Conservation (phyloP, 2,888 invertebrate genomes). For the Catocala nupta region DNA sequence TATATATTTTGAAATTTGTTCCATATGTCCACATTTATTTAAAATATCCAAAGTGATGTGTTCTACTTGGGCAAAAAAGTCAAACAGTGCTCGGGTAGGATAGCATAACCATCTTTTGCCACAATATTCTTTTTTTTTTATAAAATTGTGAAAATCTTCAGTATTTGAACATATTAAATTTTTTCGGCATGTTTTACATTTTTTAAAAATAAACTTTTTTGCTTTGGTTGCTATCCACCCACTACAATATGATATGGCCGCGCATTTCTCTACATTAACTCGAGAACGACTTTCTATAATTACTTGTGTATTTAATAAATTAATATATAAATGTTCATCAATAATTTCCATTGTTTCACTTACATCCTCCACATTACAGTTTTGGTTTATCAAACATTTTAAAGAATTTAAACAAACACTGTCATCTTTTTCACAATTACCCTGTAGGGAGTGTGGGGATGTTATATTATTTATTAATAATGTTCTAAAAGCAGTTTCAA, state of each 20-base stretch:
- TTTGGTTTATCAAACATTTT: neutral
- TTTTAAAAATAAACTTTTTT: conserved; percentile 6
- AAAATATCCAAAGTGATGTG: conserved; percentile 6
- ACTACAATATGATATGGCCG: conserved; percentile 13
- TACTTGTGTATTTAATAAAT: conserved; percentile 3
- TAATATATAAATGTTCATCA: neutral
- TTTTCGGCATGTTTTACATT: conserved; percentile 4
- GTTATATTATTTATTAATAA: conserved; percentile 28
- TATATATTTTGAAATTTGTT: conserved; percentile 1
- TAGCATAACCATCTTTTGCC: conserved; percentile 15
- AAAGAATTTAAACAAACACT: neutral
- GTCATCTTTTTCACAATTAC: conserved; percentile 35
- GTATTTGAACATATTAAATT: neutral
- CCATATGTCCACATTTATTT: conserved; percentile 1
- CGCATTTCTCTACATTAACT: conserved; percentile 12
- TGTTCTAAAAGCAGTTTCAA: conserved; percentile 18
- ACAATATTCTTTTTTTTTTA: conserved; percentile 5
- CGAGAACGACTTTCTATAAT: conserved; percentile 6
- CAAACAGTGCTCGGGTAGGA: conserved; percentile 7
- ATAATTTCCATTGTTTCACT: conserved; percentile 5
- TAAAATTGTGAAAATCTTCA: too few species aligned
- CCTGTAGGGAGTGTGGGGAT: conserved; percentile 22
- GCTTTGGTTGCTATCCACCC: conserved; percentile 12
- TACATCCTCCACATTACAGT: neutral
- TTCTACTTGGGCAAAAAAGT: conserved; percentile 8